A percentile compares a stretch with the other conserved stretches of the same genome.
phyloP scores from a whole-genome alignment of 2,797 vertebrate genomes.

The Macropodus opercularis region DNA sequence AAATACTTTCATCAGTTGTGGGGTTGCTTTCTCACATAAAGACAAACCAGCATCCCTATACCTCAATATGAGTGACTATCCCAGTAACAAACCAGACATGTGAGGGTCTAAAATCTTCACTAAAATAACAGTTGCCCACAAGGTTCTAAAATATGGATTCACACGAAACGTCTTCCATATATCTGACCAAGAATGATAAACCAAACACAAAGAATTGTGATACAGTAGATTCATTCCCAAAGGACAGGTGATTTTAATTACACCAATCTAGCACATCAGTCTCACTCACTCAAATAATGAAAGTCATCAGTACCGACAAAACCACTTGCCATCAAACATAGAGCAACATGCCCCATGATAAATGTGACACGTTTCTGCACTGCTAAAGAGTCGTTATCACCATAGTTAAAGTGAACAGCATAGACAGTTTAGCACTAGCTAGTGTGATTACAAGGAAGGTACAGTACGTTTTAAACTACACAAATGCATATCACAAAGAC shows the following conservation, averaged over 20 bases:
- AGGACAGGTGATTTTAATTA: slow-evolving; percentile 54
- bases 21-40: too few species aligned
- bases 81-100: background rate
- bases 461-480: too few species aligned
- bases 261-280: slow-evolving; percentile 42
- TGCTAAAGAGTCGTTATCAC: slow-evolving; percentile 24
- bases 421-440: too few species aligned
- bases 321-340: slow-evolving; percentile 45
- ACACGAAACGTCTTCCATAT: background rate
- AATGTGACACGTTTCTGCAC: slow-evolving; percentile 31
- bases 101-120: background rate
- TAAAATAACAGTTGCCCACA: background rate
- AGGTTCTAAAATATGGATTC: slow-evolving; percentile 17
- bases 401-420: too few species aligned
- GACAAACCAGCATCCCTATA: too few species aligned
- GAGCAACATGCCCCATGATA: slow-evolving; percentile 47
- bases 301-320: slow-evolving; percentile 52
- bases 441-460: too few species aligned
- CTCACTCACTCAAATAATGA: slow-evolving; percentile 44
- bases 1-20: too few species aligned
- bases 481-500: too few species aligned
- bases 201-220: slow-evolving; percentile 19
- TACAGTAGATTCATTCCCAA: slow-evolving; percentile 34
- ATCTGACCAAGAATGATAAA: slow-evolving; percentile 18
- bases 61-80: background rate